Evolutionary conservation across 2,888 invertebrate genomes (phyloP).

Genomic region (Shargacucullia verbasci): DNA sequence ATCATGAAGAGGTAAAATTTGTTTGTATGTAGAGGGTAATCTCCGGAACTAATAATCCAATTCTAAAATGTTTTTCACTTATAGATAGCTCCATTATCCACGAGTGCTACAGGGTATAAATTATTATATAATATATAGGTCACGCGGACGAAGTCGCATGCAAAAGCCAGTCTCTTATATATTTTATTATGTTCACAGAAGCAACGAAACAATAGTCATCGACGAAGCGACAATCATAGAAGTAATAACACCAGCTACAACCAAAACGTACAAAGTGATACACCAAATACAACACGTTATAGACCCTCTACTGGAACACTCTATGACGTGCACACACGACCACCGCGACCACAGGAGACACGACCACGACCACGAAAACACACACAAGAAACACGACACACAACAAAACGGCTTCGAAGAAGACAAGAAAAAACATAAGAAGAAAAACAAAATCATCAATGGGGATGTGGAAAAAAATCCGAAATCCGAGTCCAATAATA

Average conservation of each 20-base stretch:
- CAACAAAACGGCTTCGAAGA: constrained; percentile 51
- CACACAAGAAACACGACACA: constrained; percentile 21
- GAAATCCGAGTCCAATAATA: constrained; percentile 19
- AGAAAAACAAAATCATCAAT: constrained; percentile 41
- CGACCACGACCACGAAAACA: constrained; percentile 14
- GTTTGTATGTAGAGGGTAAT: no score
- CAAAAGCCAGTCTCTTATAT: no score
- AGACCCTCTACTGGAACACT: constrained; percentile 54
- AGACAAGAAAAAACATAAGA: constrained; percentile 52
- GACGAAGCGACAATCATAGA: constrained; percentile 58
- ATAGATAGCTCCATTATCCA: no score
- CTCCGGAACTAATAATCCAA: no score
- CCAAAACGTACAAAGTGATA: constrained; percentile 71
- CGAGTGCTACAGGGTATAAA: no score
- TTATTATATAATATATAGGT: no score
- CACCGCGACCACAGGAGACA: constrained; percentile 29
- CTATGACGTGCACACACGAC: constrained; percentile 18
- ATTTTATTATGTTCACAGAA: constrained; percentile 59
- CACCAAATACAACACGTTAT: constrained; percentile 67
- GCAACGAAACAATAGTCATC: constrained; percentile 55
- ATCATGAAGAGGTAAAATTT: no score
- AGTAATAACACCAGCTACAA: constrained; percentile 47
- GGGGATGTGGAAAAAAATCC: constrained; percentile 20
- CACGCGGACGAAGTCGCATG: no score
- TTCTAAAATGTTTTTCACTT: no score